Conservation (phyloP, 2,113 vertebrate genomes). For the Stegastes partitus region DNA sequence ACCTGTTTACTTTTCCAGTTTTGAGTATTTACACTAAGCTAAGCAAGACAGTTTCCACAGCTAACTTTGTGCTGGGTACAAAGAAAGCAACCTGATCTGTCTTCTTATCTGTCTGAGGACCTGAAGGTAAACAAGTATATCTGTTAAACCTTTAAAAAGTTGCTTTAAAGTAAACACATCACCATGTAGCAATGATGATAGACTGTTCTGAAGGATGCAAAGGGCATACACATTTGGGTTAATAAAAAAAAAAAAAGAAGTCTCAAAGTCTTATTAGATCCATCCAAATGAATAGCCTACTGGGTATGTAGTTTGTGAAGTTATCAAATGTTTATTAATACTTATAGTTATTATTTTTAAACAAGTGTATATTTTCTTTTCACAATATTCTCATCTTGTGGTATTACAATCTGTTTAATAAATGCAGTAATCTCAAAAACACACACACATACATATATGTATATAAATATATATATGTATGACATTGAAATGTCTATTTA, state of each 20-base stretch:
- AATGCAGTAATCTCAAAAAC: conserved; percentile 56
- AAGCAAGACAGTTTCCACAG: neutral
- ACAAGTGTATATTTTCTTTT: conserved; percentile 52
- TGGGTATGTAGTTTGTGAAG: conserved; percentile 38
- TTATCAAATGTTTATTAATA: conserved; percentile 69
- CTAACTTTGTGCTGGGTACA: neutral
- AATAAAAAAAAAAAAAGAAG: conserved; percentile 7
- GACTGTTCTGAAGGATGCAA: conserved; percentile 19
- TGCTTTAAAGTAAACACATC: neutral
- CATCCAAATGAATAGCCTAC: conserved; percentile 54
- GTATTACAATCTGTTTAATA: conserved; percentile 54
- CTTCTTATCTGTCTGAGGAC: neutral
- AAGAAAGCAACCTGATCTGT: neutral
- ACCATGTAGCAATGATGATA: neutral
- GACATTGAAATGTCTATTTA: conserved; percentile 43
- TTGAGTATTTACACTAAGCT: neutral
- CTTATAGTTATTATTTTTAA: conserved; percentile 58
- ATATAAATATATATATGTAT: conserved; percentile 2
- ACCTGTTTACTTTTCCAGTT: neutral
- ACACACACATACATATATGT: conserved; percentile 20
- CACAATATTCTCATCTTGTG: conserved; percentile 30
- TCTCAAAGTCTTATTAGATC: conserved; percentile 8
- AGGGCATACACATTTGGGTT: neutral
- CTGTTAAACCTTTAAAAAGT: neutral
- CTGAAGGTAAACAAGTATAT: conserved; percentile 5